These are phyloP conservation scores for Hozukius guyotensis DNA, from an alignment of 2,797 vertebrate species.

Conservation along the genomic window DNA sequence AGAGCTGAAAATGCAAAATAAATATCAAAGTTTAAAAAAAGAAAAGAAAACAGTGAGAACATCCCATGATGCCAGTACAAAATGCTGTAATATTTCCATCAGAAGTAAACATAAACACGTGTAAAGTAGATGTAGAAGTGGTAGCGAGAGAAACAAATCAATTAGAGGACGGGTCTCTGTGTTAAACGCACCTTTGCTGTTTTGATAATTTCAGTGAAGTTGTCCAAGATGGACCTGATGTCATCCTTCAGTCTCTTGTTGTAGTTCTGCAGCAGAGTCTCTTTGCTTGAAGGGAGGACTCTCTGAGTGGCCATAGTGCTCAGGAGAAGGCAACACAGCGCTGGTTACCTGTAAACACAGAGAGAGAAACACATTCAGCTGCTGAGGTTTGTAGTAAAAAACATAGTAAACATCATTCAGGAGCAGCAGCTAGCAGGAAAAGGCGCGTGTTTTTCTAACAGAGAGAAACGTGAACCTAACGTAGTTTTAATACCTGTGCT, in stretches of 20 bases:
- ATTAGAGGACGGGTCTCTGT: rapidly evolving
- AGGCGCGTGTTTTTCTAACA: neutral
- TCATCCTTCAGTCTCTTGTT: slow-evolving; percentile 99
- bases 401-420: neutral
- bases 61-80: no score
- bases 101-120: neutral
- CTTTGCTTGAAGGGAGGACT: slow-evolving; percentile 94
- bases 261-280: slow-evolving; percentile 95
- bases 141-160: no score
- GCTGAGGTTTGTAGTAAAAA: neutral
- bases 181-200: slow-evolving; percentile 87
- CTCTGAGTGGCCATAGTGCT: slow-evolving; percentile 88
- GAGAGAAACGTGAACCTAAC: rapidly evolving
- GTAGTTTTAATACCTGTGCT: neutral
- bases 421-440: slow-evolving; percentile 14
- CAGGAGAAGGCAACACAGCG: neutral
- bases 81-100: neutral
- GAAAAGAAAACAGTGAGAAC: no score
- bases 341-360: slow-evolving; percentile 1
- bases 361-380: neutral
- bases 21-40: no score
- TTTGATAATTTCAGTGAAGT: slow-evolving; percentile 97
- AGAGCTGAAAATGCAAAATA: no score
- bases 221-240: slow-evolving; percentile 94
- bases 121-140: rapidly evolving